Percentiles rank a stretch among this genome's conserved stretches.
These are phyloP conservation scores for Tineola bisselliella DNA, from an alignment of 2,888 invertebrate species.

Conservation along the genomic window DNA sequence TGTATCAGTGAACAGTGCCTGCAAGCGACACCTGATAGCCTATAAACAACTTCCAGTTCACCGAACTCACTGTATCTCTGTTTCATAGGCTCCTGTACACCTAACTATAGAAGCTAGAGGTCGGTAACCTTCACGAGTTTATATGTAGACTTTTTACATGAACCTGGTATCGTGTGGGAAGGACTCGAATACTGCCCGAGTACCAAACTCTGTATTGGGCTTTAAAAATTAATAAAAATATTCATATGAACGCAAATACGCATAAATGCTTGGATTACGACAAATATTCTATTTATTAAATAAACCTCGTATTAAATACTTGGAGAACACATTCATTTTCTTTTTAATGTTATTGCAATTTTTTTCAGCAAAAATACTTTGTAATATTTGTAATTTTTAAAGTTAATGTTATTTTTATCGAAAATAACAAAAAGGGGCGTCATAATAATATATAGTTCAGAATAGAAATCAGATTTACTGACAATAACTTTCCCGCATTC, in stretches of 20 bases:
- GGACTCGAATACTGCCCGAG: no score
- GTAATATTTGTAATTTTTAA: no score
- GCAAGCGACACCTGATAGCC: conserved; percentile 8
- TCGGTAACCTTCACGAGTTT: background rate
- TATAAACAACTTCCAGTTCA: conserved; percentile 6
- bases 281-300: no score
- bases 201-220: no score
- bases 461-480: conserved; percentile 1
- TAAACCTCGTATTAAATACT: no score
- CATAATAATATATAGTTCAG: background rate
- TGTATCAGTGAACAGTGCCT: background rate
- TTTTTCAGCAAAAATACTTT: no score
- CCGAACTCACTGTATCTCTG: background rate
- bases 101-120: background rate
- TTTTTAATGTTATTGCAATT: no score
- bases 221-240: no score
- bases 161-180: background rate
- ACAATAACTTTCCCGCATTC: background rate
- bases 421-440: background rate
- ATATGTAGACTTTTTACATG: background rate
- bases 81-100: background rate
- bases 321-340: no score
- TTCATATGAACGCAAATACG: no score
- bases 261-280: no score
- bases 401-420: no score